Conservation (phyloP, 2,888 invertebrate genomes). For the Monoplex corrugatus region DNA sequence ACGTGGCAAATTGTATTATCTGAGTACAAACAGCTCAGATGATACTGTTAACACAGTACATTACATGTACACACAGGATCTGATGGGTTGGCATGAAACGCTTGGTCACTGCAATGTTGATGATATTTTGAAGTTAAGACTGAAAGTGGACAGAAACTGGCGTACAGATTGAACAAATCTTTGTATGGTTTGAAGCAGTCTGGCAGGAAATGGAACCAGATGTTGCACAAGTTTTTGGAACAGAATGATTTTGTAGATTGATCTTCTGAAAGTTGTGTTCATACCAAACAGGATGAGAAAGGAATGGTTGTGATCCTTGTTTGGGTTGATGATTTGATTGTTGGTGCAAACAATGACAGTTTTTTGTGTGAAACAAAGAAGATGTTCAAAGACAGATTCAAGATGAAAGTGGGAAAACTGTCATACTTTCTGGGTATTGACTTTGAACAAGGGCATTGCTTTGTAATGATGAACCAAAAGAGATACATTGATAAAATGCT, state of each 20-base stretch:
- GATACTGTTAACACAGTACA: constrained; percentile 7
- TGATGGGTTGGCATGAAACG: constrained; percentile 49
- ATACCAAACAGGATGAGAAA: too few species aligned
- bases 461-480: constrained; percentile 34
- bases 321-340: too few species aligned
- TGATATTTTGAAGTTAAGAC: constrained; percentile 43
- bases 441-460: constrained; percentile 37
- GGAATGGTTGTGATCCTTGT: too few species aligned
- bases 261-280: constrained; percentile 31
- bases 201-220: constrained; percentile 59
- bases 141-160: constrained; percentile 48
- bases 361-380: constrained; percentile 24
- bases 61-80: constrained; percentile 30
- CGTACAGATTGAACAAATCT: constrained; percentile 57
- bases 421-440: constrained; percentile 54
- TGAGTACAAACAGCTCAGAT: background rate
- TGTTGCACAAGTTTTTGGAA: constrained; percentile 41
- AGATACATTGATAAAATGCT: constrained; percentile 48
- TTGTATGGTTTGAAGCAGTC: constrained; percentile 61
- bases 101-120: constrained; percentile 55
- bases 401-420: constrained; percentile 57
- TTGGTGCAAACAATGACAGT: constrained; percentile 45
- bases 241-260: constrained; percentile 47
- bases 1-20: constrained; percentile 41
- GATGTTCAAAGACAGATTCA: background rate